phyloP scores from a whole-genome alignment of 2,888 invertebrate species.

The Coremacera marginata region DNA sequence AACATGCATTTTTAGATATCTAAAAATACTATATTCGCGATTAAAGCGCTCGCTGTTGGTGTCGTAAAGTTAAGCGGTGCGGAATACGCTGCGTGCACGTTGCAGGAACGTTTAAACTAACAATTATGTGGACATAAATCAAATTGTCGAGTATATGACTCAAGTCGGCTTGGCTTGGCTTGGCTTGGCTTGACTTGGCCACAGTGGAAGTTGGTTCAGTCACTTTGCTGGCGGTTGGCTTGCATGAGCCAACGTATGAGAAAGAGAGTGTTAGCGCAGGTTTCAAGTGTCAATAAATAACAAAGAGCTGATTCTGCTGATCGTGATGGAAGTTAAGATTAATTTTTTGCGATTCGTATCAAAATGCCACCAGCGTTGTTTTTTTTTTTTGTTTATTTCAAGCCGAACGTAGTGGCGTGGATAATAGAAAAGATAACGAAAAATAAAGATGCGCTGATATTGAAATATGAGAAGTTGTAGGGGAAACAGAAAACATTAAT shows the following conservation, averaged over 20 bases:
- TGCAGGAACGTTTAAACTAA: slow-evolving; percentile 67
- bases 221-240: background rate
- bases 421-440: background rate
- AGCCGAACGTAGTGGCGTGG: background rate
- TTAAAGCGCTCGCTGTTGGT: slow-evolving; percentile 3
- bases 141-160: slow-evolving; percentile 56
- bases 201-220: background rate
- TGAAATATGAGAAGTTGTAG: background rate
- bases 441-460: background rate
- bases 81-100: slow-evolving; percentile 49
- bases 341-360: slow-evolving; percentile 24
- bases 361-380: slow-evolving; percentile 49
- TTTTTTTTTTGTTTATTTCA: background rate
- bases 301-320: slow-evolving; percentile 61
- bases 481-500: background rate
- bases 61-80: slow-evolving; percentile 41
- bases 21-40: slow-evolving; percentile 42
- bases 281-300: slow-evolving; percentile 68
- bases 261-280: slow-evolving; percentile 48
- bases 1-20: too few species aligned
- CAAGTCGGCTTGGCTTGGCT: background rate
- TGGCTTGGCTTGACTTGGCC: background rate
- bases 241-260: slow-evolving; percentile 1
- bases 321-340: slow-evolving; percentile 56
- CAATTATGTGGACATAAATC: slow-evolving; percentile 69